phyloP scores from a whole-genome alignment of 2,888 invertebrate genomes.

The Morpho deidamia region DNA sequence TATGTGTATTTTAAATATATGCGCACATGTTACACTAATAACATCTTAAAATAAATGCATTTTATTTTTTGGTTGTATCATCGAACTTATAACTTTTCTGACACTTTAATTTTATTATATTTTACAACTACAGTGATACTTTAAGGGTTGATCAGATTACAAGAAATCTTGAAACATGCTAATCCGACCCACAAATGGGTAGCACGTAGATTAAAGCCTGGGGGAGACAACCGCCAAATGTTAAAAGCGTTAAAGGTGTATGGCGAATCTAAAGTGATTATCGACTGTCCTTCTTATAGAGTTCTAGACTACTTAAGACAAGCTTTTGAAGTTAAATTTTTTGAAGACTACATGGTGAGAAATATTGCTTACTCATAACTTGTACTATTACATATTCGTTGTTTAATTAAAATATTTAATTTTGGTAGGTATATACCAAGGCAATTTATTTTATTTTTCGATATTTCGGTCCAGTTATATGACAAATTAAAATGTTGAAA shows the following conservation, averaged over 20 bases:
- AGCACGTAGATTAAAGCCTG: conserved; percentile 80
- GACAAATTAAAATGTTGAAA: background rate
- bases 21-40: no score
- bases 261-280: conserved; percentile 83
- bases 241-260: conserved; percentile 86
- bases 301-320: conserved; percentile 83
- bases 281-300: conserved; percentile 86
- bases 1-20: no score
- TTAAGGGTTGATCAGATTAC: conserved; percentile 84
- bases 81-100: no score
- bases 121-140: background rate
- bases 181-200: conserved; percentile 83
- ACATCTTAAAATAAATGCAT: no score
- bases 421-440: no score
- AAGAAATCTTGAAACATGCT: conserved; percentile 87
- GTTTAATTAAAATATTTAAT: background rate
- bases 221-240: conserved; percentile 80
- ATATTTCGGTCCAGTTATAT: no score
- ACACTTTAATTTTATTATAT: no score
- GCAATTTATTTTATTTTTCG: no score
- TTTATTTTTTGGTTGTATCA: no score
- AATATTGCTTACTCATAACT: background rate
- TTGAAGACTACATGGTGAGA: conserved; percentile 87
- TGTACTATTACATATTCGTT: background rate
- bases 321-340: conserved; percentile 90